Evolutionary conservation across 2,888 invertebrate genomes (phyloP).

Genomic region (Phengaris alcon): DNA sequence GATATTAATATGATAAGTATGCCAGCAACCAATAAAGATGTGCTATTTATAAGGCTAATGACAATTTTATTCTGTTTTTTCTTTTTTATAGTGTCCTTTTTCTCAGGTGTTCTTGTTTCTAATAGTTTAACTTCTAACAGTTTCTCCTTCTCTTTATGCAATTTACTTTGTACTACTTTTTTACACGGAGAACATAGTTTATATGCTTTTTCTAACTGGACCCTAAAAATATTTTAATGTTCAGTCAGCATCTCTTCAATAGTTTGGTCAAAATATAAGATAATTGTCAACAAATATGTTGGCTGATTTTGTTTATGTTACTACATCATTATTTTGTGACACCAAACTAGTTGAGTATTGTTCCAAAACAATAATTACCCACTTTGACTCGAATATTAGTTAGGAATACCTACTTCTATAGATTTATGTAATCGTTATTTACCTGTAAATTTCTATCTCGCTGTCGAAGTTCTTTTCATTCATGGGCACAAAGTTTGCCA

Average conservation of each 20-base stretch:
- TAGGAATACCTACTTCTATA: neutral
- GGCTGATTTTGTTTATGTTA: too few relatives aligned
- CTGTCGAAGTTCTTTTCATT: constrained; percentile 83
- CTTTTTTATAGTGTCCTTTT: constrained; percentile 44
- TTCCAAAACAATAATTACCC: constrained; percentile 30
- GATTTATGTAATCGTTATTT: constrained; percentile 17
- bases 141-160: constrained; percentile 84
- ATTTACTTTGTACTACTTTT: constrained; percentile 80
- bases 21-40: constrained; percentile 57
- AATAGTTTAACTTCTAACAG: constrained; percentile 79
- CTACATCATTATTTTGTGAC: too few relatives aligned
- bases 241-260: neutral
- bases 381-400: neutral
- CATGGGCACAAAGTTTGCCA: constrained; percentile 87
- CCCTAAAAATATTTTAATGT: constrained; percentile 59
- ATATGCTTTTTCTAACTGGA: constrained; percentile 85
- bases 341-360: neutral
- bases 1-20: constrained; percentile 57
- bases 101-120: constrained; percentile 59
- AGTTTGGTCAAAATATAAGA: too few relatives aligned
- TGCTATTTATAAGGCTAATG: constrained; percentile 55
- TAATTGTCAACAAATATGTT: too few relatives aligned
- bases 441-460: constrained; percentile 85
- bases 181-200: constrained; percentile 86
- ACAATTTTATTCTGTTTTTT: constrained; percentile 49